Percentiles rank a stretch among this genome's conserved stretches.
Conservation (phyloP, 2,888 invertebrate genomes). For the Leptinotarsa juncta region DNA sequence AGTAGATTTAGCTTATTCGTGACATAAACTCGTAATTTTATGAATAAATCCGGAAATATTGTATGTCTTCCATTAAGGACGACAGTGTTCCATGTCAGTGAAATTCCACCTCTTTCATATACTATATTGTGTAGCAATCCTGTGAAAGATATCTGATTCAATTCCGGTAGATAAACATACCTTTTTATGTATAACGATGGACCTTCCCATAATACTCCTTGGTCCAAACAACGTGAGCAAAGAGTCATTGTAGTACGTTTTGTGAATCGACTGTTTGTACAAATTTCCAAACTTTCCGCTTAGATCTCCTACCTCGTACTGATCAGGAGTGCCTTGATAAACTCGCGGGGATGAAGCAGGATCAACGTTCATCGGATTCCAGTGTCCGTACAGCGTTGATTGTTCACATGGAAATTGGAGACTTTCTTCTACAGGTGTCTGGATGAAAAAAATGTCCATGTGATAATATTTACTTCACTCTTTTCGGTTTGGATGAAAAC, state of each 20-base stretch:
- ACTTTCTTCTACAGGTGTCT: slow-evolving; percentile 86
- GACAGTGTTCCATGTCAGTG: no score
- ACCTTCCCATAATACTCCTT: slow-evolving; percentile 86
- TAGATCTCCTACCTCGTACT: slow-evolving; percentile 87
- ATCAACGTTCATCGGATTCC: slow-evolving; percentile 84
- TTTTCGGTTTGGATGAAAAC: neutral
- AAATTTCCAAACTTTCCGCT: slow-evolving; percentile 88
- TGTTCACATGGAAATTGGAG: slow-evolving; percentile 89
- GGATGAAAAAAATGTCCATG: slow-evolving; percentile 34
- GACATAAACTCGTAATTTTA: no score
- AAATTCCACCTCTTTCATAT: no score
- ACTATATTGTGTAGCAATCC: no score
- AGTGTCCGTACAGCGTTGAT: slow-evolving; percentile 84
- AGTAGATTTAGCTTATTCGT: no score
- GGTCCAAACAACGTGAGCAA: slow-evolving; percentile 85
- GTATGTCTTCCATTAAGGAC: no score
- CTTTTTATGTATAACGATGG: slow-evolving; percentile 84
- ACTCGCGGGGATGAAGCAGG: slow-evolving; percentile 70
- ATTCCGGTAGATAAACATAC: slow-evolving; percentile 56
- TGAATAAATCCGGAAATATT: no score
- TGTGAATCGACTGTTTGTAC: slow-evolving; percentile 72
- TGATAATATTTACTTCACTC: neutral
- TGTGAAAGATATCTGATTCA: no score
- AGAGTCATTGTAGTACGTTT: slow-evolving; percentile 79
- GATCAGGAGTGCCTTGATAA: slow-evolving; percentile 80